Evolutionary conservation across 2,113 vertebrate species (phyloP).

Genomic region (Calidris pygmaea): DNA sequence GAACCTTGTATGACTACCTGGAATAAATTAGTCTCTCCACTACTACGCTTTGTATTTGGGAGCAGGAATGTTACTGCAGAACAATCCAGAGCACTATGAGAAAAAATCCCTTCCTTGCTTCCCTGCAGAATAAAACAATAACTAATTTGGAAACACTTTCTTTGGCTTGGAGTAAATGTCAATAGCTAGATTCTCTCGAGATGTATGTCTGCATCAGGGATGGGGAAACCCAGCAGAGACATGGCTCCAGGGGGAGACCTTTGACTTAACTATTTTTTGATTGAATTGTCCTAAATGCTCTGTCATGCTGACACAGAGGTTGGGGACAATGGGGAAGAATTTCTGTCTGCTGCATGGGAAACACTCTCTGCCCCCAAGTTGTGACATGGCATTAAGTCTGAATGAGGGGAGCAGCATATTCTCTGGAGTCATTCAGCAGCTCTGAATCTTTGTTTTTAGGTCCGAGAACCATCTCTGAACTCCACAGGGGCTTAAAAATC

Average conservation of each 20-base stretch:
- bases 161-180: neutral
- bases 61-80: neutral
- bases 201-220: neutral
- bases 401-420: neutral
- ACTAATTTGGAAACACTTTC: neutral
- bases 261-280: slow-evolving; percentile 40
- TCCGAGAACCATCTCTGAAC: neutral
- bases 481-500: neutral
- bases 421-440: neutral
- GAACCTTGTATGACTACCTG: neutral
- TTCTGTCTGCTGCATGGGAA: slow-evolving; percentile 18
- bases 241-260: slow-evolving; percentile 28
- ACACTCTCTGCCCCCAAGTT: neutral
- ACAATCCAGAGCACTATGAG: neutral
- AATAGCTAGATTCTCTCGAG: neutral
- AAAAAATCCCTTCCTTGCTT: neutral
- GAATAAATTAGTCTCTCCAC: neutral
- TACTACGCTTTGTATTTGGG: neutral
- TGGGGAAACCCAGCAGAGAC: slow-evolving; percentile 44
- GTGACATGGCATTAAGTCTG: neutral
- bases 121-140: neutral
- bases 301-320: neutral
- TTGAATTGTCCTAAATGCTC: slow-evolving; percentile 23
- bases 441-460: neutral
- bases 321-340: slow-evolving; percentile 30